Percentiles rank a stretch among this genome's conserved stretches.
These are phyloP conservation scores for Rhabdomys dilectus DNA, from an alignment of 2,113 vertebrate species.

Conservation along the genomic window DNA sequence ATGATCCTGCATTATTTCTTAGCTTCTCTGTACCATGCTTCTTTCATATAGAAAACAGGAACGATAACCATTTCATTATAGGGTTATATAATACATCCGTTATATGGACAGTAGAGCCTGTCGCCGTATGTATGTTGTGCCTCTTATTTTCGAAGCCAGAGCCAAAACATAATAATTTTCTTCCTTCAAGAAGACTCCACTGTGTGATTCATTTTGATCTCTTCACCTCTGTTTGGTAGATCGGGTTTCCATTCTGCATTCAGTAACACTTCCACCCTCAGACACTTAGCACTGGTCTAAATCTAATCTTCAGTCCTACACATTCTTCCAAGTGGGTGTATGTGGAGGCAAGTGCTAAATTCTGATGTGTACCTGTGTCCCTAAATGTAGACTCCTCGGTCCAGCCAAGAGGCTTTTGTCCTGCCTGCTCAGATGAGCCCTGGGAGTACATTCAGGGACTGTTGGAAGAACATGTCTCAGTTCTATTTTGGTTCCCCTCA, in stretches of 20 bases:
- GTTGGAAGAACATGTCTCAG: conserved; percentile 13
- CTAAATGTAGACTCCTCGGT: background rate
- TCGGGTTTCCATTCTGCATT: background rate
- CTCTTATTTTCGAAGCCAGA: conserved; percentile 41
- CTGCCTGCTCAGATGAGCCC: background rate
- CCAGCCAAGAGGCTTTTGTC: background rate
- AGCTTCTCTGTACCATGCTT: background rate
- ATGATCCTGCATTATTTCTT: background rate
- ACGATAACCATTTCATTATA: background rate
- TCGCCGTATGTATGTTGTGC: background rate
- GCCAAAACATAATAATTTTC: background rate
- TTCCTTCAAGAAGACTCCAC: background rate
- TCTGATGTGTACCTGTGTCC: background rate
- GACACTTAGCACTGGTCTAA: background rate
- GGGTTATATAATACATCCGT: background rate
- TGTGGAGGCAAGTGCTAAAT: background rate
- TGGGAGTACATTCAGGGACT: conserved; percentile 29
- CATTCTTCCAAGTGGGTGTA: background rate
- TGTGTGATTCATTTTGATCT: background rate
- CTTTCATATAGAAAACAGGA: background rate
- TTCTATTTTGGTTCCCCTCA: conserved; percentile 52
- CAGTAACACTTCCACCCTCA: background rate
- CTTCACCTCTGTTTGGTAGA: background rate
- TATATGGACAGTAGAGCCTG: background rate
- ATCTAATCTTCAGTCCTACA: background rate